Base-by-base conservation (phyloP, 2,797 vertebrate genomes). In the Danio choprae region DNA sequence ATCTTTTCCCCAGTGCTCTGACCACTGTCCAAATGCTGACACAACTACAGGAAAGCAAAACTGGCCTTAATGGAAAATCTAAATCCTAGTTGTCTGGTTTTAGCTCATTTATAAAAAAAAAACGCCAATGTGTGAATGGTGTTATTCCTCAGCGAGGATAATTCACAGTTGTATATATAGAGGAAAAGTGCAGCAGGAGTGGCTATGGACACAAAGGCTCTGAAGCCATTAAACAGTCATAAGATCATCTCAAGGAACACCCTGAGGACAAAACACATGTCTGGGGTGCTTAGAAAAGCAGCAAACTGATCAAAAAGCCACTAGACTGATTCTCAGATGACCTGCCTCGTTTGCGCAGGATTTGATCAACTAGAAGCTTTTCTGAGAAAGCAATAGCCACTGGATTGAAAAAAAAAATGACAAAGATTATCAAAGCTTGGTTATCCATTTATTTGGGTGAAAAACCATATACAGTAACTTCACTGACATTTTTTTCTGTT, bases 221-320 rank as follows among this genome's bases (percentile, higher is more conserved):
- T 76, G 48, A 72, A 75, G 85, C 77, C 74, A 81, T 12, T 22
- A 83, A 84, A 69, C 44, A 80, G 87, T 92, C 90, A 93, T 83
- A 78, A 87, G 91, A 92, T 88, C 62, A 12, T 55, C 62, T 74
- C 41, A 80, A 65, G 41, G 51, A 64, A 80, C 64, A 65, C 40
- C 43, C 62, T 11, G n/a, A 62, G 74, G 50, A 50, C n/a, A 59
- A 53, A 29, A 67, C 41, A 48, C 38, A 67, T 18, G 0, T 29
- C 51, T 53, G 48, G 51, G 10, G 29, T 51, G 5, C 41, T 20
- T 11, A 36, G 41, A 74, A 22, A 75, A 64, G 60, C 15, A 43
- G 16, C 16, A 18, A n/a, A 15, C 9, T 63, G 16, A 1, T 63
- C 9, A 64, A 6, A 59, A 59, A n/a, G 40, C 41, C 62, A 43